phyloP scores from a whole-genome alignment of 2,888 invertebrate species.

The Dendrolimus houi region DNA sequence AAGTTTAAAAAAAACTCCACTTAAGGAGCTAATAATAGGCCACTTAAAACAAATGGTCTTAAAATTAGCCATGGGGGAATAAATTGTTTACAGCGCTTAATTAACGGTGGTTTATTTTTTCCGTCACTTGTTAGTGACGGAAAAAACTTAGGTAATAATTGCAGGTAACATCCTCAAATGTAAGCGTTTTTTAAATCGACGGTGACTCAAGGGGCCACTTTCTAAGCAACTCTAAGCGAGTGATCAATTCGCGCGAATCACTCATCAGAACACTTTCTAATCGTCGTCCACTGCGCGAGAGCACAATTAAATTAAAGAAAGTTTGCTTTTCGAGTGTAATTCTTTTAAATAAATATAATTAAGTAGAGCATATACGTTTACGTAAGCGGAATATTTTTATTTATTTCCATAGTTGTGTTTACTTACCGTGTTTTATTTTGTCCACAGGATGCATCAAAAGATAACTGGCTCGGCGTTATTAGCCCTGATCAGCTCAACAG shows the following conservation, averaged over 20 bases:
- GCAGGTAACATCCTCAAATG: constrained; percentile 40
- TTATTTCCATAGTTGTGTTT: constrained; percentile 6
- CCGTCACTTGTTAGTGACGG: too few species aligned
- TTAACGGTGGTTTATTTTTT: too few species aligned
- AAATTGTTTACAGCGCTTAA: too few species aligned
- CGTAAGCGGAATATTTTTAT: not conserved
- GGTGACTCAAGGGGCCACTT: constrained; percentile 53
- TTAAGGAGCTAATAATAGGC: too few species aligned
- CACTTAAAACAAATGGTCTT: too few species aligned
- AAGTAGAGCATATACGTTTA: not conserved
- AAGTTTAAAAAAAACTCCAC: too few species aligned
- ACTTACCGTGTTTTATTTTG: constrained; percentile 27
- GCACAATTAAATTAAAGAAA: constrained; percentile 44
- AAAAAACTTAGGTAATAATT: not conserved
- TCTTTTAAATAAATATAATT: constrained; percentile 9
- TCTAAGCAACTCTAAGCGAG: constrained; percentile 60
- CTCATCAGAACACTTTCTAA: constrained; percentile 73
- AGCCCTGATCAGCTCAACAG: constrained; percentile 80
- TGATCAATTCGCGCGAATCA: constrained; percentile 67
- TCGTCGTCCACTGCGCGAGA: constrained; percentile 48
- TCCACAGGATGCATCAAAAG: constrained; percentile 78
- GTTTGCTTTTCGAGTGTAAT: constrained; percentile 16
- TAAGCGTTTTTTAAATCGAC: constrained; percentile 43
- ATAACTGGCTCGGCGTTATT: constrained; percentile 82
- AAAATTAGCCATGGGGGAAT: too few species aligned